Evolutionary conservation across 2,113 vertebrate genomes (phyloP).

Genomic region (Stigmatopora argus): DNA sequence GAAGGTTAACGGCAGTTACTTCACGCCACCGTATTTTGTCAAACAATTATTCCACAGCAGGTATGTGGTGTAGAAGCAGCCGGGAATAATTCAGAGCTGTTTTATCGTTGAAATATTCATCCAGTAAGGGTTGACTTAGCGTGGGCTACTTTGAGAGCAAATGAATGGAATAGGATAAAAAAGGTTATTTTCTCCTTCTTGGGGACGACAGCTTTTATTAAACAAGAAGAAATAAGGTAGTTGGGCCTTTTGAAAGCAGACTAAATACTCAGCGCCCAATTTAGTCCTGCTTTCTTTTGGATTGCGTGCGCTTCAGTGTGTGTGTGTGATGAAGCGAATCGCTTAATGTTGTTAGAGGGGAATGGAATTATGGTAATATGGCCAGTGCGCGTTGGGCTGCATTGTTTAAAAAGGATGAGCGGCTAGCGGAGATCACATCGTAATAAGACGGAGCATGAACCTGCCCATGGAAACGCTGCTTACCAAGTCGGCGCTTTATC

Average conservation of each 20-base stretch:
- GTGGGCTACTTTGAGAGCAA: slow-evolving; percentile 29
- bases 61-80: background rate
- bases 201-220: slow-evolving; percentile 32
- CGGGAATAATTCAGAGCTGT: background rate
- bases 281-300: slow-evolving; percentile 50
- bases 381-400: slow-evolving; percentile 33
- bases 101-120: background rate
- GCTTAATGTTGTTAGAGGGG: slow-evolving; percentile 53
- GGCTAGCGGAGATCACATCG: slow-evolving; percentile 48
- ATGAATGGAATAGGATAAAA: slow-evolving; percentile 34
- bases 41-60: background rate
- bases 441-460: slow-evolving; percentile 42
- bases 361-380: slow-evolving; percentile 59
- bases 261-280: slow-evolving; percentile 47
- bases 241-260: slow-evolving; percentile 25
- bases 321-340: slow-evolving; percentile 52
- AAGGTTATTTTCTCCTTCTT: slow-evolving; percentile 44
- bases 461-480: slow-evolving; percentile 28
- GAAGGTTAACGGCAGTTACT: background rate
- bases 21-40: too few species aligned
- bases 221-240: slow-evolving; percentile 25
- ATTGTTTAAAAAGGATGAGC: slow-evolving; percentile 50
- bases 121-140: slow-evolving; percentile 27
- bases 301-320: background rate
- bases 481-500: slow-evolving; percentile 15